phyloP scores from a whole-genome alignment of 2,888 invertebrate species.

The Xestia ashworthii region DNA sequence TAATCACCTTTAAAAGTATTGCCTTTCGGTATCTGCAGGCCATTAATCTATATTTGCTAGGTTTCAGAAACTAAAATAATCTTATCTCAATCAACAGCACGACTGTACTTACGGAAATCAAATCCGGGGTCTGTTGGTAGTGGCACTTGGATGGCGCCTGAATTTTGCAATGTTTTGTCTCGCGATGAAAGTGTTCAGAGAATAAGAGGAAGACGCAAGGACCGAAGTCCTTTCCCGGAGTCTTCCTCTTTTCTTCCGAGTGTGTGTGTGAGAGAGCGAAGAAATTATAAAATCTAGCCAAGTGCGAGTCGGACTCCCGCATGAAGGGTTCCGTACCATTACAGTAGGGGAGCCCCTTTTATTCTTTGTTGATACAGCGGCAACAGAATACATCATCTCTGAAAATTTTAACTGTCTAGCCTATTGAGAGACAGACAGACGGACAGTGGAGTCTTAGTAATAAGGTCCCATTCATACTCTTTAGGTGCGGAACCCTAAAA shows the following conservation, averaged over 20 bases:
- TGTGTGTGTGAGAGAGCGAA: too few relatives aligned
- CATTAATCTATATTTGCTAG: background rate
- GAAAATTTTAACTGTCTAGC: too few relatives aligned
- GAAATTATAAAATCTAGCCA: too few relatives aligned
- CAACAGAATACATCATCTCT: too few relatives aligned
- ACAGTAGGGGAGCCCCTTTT: too few relatives aligned
- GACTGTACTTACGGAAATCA: background rate
- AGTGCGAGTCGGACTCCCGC: too few relatives aligned
- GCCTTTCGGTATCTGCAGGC: background rate
- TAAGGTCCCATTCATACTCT: too few relatives aligned
- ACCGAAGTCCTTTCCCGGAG: background rate
- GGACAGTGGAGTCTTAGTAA: too few relatives aligned
- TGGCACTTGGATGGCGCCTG: background rate
- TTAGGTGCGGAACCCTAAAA: too few relatives aligned
- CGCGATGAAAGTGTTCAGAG: background rate
- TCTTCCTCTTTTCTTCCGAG: background rate
- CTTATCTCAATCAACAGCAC: background rate
- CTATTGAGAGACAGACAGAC: too few relatives aligned
- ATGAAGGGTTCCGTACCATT: too few relatives aligned
- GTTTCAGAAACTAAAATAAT: constrained; percentile 3
- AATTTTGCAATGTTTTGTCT: background rate
- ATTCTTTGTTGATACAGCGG: too few relatives aligned
- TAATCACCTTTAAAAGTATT: background rate
- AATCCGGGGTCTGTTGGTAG: background rate
- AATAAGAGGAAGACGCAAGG: background rate